These are phyloP conservation scores for Drosophila kuntzei DNA, from an alignment of 2,888 invertebrate genomes.

Conservation along the genomic window DNA sequence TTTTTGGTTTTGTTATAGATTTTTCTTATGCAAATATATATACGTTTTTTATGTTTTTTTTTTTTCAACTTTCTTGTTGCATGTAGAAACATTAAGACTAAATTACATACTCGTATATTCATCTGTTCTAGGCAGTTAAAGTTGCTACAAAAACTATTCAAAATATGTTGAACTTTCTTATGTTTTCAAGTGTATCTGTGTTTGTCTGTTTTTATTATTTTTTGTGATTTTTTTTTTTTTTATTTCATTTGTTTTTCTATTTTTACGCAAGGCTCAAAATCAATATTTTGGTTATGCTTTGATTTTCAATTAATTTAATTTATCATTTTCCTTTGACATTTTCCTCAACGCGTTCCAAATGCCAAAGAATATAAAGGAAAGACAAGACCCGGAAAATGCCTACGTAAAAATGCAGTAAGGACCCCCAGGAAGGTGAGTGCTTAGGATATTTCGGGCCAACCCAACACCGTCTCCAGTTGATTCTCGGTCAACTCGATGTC, in stretches of 20 bases:
- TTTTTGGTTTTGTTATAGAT: not conserved
- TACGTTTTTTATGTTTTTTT: conserved; percentile 1
- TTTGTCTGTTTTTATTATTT: conserved; percentile 42
- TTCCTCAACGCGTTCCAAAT: conserved; percentile 26
- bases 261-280: conserved; percentile 60
- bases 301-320: conserved; percentile 27
- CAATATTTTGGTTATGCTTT: conserved; percentile 54
- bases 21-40: conserved; percentile 15
- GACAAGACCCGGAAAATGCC: conserved; percentile 38
- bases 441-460: conserved; percentile 74
- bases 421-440: not conserved
- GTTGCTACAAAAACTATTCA: conserved; percentile 72
- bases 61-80: conserved; percentile 37
- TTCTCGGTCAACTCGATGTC: conserved; percentile 68
- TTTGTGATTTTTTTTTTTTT: conserved; percentile 18
- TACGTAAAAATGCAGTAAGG: conserved; percentile 36
- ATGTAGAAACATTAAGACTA: conserved; percentile 61
- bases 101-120: conserved; percentile 65
- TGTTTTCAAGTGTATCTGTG: conserved; percentile 43
- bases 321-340: no score
- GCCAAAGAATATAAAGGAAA: conserved; percentile 31
- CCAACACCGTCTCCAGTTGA: conserved; percentile 81
- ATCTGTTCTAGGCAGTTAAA: conserved; percentile 81
- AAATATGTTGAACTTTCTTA: conserved; percentile 60
- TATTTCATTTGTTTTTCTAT: conserved; percentile 1